Evolutionary conservation across 2,888 invertebrate species (phyloP), one percentile per base, ranked within the genome.

Genomic region (Hemithea aestivaria): DNA sequence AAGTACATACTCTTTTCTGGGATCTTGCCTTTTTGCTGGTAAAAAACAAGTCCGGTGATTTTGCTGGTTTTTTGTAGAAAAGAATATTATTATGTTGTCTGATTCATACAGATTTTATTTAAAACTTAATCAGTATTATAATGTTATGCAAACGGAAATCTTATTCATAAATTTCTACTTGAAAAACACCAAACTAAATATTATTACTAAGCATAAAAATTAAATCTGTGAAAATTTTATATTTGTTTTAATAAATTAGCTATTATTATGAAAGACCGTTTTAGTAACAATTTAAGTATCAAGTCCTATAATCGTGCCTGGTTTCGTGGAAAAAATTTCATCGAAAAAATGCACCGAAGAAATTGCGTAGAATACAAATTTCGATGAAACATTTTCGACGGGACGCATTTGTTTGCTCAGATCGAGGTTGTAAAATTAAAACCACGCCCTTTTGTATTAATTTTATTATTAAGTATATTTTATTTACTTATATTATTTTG

Each of bases 281-380:
- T 45, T 35, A 45, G 48, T 50, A 40, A 31, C 39, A 47, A 35
- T 27, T 26, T 40, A 40, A 42, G 34, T 33, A n/a, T 47, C 26
- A 12, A 61, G 63, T 82, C 73, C 76, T 78, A 77, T 63, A 54
- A 68, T 66, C 52, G 81, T 83, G 80, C 78, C 79, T 80, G 55
- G 53, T 74, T 70, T 66, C 64, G 56, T 70, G 57, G 48, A 56
- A 45, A 40, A 42, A 44, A 48, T 48, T 58, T 61, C 53, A 40
- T 53, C 51, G 37, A 53, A 51, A 12, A 34, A 27, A 22, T 33
- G 21, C 35, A 35, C 32, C 43, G 35, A 36, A 30, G 29, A 32
- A 27, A 8, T 8, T 24, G 0, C 10, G n/a, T n/a, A n/a, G n/a
- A n/a, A n/a, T n/a, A 24, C n/a, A 7, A 33, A 12, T 10, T 39